Conservation (phyloP, 2,797 vertebrate genomes). For the Paratrypauchen microcephalus region DNA sequence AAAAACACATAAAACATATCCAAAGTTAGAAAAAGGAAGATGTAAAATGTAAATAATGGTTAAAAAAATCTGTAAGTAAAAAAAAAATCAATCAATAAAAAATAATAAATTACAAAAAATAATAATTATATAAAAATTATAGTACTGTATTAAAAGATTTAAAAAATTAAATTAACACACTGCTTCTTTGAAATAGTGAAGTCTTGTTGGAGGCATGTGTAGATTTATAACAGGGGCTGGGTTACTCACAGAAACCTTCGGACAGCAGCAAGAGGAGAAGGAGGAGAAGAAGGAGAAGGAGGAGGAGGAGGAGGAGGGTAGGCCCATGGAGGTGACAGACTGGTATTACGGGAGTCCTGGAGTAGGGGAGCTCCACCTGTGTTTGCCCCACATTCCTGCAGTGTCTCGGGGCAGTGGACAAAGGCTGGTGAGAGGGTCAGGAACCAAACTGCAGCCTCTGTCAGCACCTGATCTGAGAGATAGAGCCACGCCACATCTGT, state of each 20-base stretch:
- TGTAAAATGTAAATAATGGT: too few relatives aligned
- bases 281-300: conserved; percentile 7
- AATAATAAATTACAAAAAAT: too few relatives aligned
- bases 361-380: conserved; percentile 65
- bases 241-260: not conserved
- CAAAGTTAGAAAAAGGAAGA: too few relatives aligned
- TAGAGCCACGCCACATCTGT: conserved; percentile 35
- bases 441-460: conserved; percentile 68
- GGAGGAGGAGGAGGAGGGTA: not conserved
- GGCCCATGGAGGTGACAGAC: not conserved
- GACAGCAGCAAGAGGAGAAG: not conserved
- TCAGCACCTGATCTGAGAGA: conserved; percentile 70
- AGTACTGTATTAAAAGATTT: too few relatives aligned
- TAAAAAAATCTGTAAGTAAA: too few relatives aligned
- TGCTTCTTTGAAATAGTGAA: not conserved
- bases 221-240: not conserved
- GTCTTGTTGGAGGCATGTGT: not conserved
- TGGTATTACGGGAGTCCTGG: conserved; percentile 39
- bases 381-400: conserved; percentile 59
- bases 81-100: too few relatives aligned
- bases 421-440: conserved; percentile 71
- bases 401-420: conserved; percentile 66
- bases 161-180: not conserved
- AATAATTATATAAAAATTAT: too few relatives aligned
- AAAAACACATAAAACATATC: too few relatives aligned